These are phyloP conservation scores for Dinoponera quadriceps DNA, from an alignment of 1,140 invertebrate genomes.

Conservation along the genomic window DNA sequence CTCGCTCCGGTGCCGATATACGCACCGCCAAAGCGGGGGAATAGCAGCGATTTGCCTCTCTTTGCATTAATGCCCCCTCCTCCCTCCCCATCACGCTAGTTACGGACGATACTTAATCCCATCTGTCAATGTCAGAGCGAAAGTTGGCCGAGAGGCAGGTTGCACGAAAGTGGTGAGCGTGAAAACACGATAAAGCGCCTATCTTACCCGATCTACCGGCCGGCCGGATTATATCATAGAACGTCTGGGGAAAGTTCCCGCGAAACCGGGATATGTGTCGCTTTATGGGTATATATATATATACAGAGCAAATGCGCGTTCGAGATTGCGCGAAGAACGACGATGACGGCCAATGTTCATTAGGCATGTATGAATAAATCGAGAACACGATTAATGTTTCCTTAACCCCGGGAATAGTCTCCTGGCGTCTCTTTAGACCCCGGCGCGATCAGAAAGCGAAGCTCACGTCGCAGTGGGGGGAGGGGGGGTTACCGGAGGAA, in stretches of 20 bases:
- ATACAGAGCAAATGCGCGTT: background rate
- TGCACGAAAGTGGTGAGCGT: conserved; percentile 52
- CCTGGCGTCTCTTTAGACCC: no score
- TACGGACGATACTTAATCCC: conserved; percentile 50
- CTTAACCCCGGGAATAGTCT: no score
- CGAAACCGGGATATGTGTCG: conserved; percentile 42
- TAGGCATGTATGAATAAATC: no score
- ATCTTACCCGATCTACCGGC: background rate
- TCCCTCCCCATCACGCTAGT: no score
- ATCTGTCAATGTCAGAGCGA: conserved; percentile 56
- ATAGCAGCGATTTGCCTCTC: conserved; percentile 56
- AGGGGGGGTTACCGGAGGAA: no score
- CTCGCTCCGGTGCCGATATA: background rate
- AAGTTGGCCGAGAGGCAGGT: conserved; percentile 52
- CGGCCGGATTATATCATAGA: conserved; percentile 52
- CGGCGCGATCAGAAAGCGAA: no score
- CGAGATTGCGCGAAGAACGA: background rate
- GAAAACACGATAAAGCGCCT: conserved; percentile 30
- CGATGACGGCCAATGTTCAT: background rate
- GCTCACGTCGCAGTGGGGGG: no score
- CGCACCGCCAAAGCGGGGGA: conserved; percentile 33
- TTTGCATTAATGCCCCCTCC: conserved; percentile 39
- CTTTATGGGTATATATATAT: no score
- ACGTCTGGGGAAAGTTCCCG: conserved; percentile 38
- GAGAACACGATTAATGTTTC: no score